Base-by-base conservation (phyloP, 2,888 invertebrate species). In the Saturnia pavonia region DNA sequence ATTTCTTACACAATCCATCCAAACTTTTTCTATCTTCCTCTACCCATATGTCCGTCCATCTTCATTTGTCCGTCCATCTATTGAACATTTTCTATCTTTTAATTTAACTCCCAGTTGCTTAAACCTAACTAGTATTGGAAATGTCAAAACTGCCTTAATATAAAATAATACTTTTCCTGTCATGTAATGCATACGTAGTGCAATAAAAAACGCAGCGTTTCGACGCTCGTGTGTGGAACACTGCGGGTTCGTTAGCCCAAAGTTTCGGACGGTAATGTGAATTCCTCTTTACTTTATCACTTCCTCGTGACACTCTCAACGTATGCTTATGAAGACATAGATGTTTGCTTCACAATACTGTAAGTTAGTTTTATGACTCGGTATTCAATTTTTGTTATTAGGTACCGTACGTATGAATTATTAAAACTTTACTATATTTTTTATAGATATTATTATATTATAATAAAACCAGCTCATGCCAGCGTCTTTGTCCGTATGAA, bases 201-300 rank as follows among this genome's bases (percentile, higher is more conserved):
- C 9, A 25, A 25, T 25, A 27, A 57, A 70, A 69, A 72, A 73
- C 78, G 76, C 75, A 2, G 72, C 75, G 76, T 75, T 77, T 76
- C 25, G 34, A 45, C 76, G 76, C 74, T 43, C 69, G 76, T 73
- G 43, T 72, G 72, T 63, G 16, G 1, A 42, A 14, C 19, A 40
- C 14, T 1, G 57, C 12, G 51, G 54, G 74, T 74, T 75, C 75
- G 77, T 76, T 76, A 76, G 73, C 74, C 71, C 57, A 67, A 71
- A 42, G 72, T 78, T 77, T 74, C 71, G 72, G 73, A 75, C 57
- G 66, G 68, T 65, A 70, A 72, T 72, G 78, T 73, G 77, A 76
- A 74, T 74, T 76, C 74, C 76, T 73, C 71, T 75, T 71, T 73
- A 75, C 74, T 75, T 73, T 77, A 78, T 77, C 77, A 77, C 77